Base-by-base conservation (phyloP, 1,140 invertebrate species). In the Papilio polyxenes region DNA sequence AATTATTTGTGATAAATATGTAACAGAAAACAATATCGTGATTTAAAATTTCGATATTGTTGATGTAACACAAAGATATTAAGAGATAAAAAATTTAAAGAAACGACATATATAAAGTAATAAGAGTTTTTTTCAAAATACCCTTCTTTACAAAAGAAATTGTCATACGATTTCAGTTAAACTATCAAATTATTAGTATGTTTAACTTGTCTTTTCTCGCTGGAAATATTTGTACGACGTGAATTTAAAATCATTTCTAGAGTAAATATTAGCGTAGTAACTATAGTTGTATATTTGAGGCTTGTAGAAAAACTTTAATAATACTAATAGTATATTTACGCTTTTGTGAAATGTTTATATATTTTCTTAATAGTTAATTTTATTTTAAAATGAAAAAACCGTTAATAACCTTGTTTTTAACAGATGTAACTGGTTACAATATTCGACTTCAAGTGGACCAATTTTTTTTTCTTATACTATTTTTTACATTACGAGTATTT, bases 401-500 rank as follows among this genome's bases (percentile, higher is more conserved):
- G 23, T 31, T 31, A 1, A 31, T 31, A 8, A 62, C 7, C 2
- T 9, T 62, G n/a, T 65, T 72, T 72, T 65, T 23, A 20, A 65
- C 10, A 65, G 1, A 65, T 65, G 51, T 4, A 56, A 53, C n/a
- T 31, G 23, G 23, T 31, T 37, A 11, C 75, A 51, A 48, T 31
- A 76, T 77, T 77, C 49, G 20, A 76, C 23, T 51, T 76, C 75
- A 51, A 53, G 51, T 37, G 75, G 75, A 77, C 75, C 75, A 77
- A 77, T 23, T 56, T 37, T 51, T 56, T 56, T 77, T 56, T 77
- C 13, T 37, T 75, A 49, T 49, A 40, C 17, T 31, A 31, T 31
- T 75, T 75, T 75, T 44, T 48, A 75, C 40, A 75, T 13, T 74
- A 40, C n/a, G 48, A 59, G 53, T 59, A 5, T 65, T 17, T 56